Percentiles rank a stretch among this genome's conserved stretches.
phyloP scores from a whole-genome alignment of 2,113 vertebrate genomes.

The Actenoides hombroni region DNA sequence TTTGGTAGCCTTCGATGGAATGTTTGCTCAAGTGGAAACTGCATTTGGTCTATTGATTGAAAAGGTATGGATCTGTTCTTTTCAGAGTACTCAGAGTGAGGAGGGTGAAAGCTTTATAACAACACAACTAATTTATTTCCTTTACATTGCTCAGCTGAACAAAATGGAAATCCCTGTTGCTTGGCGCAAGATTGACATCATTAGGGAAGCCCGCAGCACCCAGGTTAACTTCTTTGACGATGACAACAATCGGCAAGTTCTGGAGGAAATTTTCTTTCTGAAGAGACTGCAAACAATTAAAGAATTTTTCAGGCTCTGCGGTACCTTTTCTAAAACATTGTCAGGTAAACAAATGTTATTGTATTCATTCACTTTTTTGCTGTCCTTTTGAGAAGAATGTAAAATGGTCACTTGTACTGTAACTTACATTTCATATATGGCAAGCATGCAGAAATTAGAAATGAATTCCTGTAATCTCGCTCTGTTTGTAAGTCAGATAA shows the following conservation, averaged over 20 bases:
- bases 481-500: not conserved
- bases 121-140: not conserved
- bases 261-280: conserved; percentile 96
- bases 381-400: not conserved
- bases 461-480: not conserved
- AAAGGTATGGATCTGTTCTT: conserved; percentile 81
- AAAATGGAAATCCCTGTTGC: conserved; percentile 91
- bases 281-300: conserved; percentile 94
- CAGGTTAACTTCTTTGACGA: conserved; percentile 92
- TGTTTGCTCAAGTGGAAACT: conserved; percentile 97
- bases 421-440: not conserved
- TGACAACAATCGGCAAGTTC: conserved; percentile 84
- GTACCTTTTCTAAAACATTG: conserved; percentile 91
- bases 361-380: not conserved
- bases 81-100: not conserved
- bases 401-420: not conserved
- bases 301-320: conserved; percentile 94
- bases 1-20: conserved; percentile 96
- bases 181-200: conserved; percentile 94
- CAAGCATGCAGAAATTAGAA: not conserved
- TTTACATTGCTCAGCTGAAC: conserved; percentile 79
- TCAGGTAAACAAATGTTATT: conserved; percentile 79
- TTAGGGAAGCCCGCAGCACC: conserved; percentile 89
- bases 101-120: not conserved
- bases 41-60: conserved; percentile 93